phyloP scores from a whole-genome alignment of 37 sponge, comb jelly and placozoan species.

The Diacarnus erythraeanus region DNA sequence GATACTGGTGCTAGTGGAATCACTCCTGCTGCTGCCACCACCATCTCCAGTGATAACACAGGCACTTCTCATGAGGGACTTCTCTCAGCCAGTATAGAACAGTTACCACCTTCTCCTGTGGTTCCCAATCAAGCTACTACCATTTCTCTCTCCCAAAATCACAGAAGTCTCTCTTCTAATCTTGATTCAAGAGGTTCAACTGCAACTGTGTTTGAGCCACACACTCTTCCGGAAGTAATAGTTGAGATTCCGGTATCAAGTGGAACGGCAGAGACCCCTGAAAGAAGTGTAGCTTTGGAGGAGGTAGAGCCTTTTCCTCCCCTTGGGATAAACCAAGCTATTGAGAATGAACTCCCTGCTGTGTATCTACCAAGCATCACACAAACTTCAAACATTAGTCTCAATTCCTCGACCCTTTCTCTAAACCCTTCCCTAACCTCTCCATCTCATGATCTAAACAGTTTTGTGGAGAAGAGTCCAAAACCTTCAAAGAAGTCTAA shows the following conservation, averaged over 20 bases:
- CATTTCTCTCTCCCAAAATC: not conserved
- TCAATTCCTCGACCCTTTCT: not conserved
- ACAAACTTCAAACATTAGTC: not conserved
- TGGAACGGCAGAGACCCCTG: not conserved
- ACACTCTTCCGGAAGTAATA: not conserved
- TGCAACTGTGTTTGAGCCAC: conserved; percentile 32
- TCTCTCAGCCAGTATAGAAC: not conserved
- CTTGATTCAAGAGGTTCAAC: conserved; percentile 13
- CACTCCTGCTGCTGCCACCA: not conserved
- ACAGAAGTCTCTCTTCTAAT: conserved; percentile 2
- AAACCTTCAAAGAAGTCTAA: not conserved
- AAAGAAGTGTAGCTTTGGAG: not conserved
- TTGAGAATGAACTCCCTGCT: conserved; percentile 35
- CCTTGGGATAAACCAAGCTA: conserved; percentile 6
- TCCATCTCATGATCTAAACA: not conserved
- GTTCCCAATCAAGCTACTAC: not conserved
- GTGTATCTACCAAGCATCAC: not conserved
- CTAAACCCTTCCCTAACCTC: not conserved
- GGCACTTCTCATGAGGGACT: not conserved
- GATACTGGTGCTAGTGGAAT: not conserved
- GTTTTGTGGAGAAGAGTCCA: not conserved
- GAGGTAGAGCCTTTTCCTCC: conserved; percentile 19
- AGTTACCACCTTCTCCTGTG: no score
- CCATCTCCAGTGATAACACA: not conserved
- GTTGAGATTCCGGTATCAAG: not conserved